These are phyloP conservation scores for Ursus arctos DNA, from an alignment of 2,113 vertebrate genomes.

Conservation along the genomic window DNA sequence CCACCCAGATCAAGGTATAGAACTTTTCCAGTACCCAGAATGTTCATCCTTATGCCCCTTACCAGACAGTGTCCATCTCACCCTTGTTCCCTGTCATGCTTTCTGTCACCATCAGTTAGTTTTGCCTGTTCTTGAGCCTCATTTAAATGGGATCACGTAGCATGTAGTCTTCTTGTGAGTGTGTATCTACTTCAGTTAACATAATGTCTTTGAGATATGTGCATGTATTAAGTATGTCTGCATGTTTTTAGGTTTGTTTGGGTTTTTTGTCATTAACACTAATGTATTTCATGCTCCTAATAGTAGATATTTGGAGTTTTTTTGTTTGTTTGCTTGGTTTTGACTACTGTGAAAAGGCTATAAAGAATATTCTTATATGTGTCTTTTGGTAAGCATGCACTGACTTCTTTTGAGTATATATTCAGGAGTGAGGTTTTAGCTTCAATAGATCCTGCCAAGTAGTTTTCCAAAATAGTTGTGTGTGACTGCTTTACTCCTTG, in stretches of 20 bases:
- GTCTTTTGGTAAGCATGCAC: background rate
- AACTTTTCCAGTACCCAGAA: background rate
- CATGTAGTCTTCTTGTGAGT: background rate
- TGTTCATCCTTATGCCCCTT: background rate
- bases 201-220: background rate
- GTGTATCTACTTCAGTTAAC: background rate
- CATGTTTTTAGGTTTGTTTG: background rate
- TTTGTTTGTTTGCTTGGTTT: slow-evolving; percentile 9
- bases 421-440: background rate
- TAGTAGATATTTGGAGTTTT: background rate
- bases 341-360: background rate
- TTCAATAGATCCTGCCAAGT: background rate
- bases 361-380: background rate
- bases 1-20: background rate
- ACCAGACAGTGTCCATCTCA: background rate
- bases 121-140: slow-evolving; percentile 5
- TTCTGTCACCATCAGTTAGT: background rate
- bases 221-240: background rate
- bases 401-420: background rate
- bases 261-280: background rate
- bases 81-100: background rate
- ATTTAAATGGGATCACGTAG: background rate
- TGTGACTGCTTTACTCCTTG: background rate
- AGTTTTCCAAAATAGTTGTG: background rate
- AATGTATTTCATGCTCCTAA: background rate